Evolutionary conservation across 2,113 vertebrate genomes (phyloP), one percentile per base, ranked within the genome.

Genomic region (Centrocercus urophasianus): DNA sequence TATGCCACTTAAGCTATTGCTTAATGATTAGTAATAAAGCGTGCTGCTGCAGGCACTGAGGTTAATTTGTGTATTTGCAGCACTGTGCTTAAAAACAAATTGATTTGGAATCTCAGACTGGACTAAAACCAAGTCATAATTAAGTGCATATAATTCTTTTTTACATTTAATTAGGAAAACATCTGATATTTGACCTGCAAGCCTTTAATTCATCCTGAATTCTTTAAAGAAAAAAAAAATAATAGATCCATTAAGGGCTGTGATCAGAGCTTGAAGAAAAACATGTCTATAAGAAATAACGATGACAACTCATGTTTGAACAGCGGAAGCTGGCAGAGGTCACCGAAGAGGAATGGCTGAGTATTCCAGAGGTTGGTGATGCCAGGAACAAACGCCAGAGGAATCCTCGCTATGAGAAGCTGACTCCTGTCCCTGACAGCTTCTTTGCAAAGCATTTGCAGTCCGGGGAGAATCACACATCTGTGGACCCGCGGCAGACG

Each of bases 391-490:
- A 99, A 54, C 98, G 99, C 0, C 99, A 99, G 93, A 98, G 99
- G 97, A 99, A 99, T 83, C 99, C 99, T 3, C 99, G 99, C 6
- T 98, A 99, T 2, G 99, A 99, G 97, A 99, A 99, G 82, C 98
- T 99, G 93, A 99, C 99, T 8, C 99, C 99, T 13, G 99, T 99
- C 6, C 99, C 99, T 0, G 99, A 99, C 90, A 99, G 99, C 95
- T 99, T 99, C 98, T 99, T 99, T 69, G 98, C 99, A 84, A 99
- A 99, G 89, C 99, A 99, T 84, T 94, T 99, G 30, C 98, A 99
- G 96, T 98, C 98, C 0, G 99, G 99, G 83, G 99, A 99, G 65
- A 99, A 98, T 34, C 98, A 99, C 86, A 99, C 99, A 5, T 97
- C 97, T 0, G 99, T 99, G 78, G 99, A 99, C 73, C 99, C 99